Evolutionary conservation across 2,113 vertebrate genomes (phyloP).

Genomic region (Sisor rabdophorus): DNA sequence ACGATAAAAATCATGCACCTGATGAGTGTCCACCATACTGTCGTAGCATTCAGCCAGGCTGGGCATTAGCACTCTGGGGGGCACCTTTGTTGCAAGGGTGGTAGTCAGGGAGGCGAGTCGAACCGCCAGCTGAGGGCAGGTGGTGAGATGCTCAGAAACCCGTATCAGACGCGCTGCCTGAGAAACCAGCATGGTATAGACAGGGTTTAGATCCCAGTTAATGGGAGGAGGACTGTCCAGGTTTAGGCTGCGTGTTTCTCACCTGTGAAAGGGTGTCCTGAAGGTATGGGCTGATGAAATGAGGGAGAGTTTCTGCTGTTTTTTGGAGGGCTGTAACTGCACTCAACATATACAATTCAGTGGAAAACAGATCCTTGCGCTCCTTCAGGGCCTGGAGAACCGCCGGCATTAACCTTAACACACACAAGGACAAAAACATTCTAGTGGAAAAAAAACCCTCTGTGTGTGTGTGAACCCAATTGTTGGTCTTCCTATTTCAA

Average conservation of each 20-base stretch:
- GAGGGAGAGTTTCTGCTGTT: constrained; percentile 81
- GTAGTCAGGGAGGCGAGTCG: constrained; percentile 74
- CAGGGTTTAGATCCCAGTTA: no score
- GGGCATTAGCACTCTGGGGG: constrained; percentile 84
- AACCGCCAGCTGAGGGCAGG: constrained; percentile 70
- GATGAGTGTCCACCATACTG: constrained; percentile 65
- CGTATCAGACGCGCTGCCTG: constrained; percentile 81
- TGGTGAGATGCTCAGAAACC: constrained; percentile 64
- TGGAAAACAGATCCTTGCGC: constrained; percentile 74
- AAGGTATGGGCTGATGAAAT: constrained; percentile 93
- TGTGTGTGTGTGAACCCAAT: no score
- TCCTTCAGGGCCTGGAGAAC: constrained; percentile 71
- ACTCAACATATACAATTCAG: constrained; percentile 87
- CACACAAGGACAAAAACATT: background rate
- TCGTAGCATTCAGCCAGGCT: constrained; percentile 75
- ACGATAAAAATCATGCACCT: constrained; percentile 71
- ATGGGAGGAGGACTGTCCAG: no score
- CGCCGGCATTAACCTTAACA: constrained; percentile 78
- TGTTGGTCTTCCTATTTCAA: no score
- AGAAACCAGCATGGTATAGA: background rate
- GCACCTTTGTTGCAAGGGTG: constrained; percentile 80
- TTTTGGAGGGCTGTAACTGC: constrained; percentile 83
- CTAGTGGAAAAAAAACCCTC: no score
- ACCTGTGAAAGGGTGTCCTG: constrained; percentile 77
- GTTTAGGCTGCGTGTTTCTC: constrained; percentile 7